phyloP scores from a whole-genome alignment of 2,113 vertebrate genomes.

The Drymodes brunneopygia region DNA sequence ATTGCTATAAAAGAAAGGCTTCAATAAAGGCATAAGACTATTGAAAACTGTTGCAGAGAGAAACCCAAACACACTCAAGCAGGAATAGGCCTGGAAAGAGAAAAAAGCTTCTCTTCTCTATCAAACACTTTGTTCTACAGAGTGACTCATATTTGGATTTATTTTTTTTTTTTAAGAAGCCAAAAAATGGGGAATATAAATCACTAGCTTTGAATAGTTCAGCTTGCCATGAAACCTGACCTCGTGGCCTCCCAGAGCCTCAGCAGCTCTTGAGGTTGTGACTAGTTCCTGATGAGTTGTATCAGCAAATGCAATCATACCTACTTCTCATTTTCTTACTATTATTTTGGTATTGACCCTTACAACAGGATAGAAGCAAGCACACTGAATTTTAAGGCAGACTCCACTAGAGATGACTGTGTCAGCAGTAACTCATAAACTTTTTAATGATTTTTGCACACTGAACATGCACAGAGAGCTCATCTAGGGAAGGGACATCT shows the following conservation, averaged over 20 bases:
- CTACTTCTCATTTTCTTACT: background rate
- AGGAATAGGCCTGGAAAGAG: background rate
- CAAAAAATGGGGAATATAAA: background rate
- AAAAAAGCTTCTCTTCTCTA: background rate
- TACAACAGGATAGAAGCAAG: background rate
- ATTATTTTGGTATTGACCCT: background rate
- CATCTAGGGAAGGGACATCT: background rate
- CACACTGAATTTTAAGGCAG: background rate
- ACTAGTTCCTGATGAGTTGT: background rate
- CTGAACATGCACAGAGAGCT: background rate
- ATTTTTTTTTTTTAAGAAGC: background rate
- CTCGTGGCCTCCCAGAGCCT: background rate
- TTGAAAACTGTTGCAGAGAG: background rate
- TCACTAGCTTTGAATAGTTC: background rate
- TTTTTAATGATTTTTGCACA: background rate
- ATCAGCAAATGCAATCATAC: background rate
- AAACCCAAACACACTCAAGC: background rate
- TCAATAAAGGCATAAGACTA: background rate
- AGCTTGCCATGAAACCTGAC: rapidly evolving
- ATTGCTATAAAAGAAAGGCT: background rate
- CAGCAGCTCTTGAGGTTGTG: background rate
- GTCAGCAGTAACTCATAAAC: background rate
- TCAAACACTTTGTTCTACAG: background rate
- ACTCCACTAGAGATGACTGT: background rate
- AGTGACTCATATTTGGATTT: background rate